A percentile compares a stretch with the other conserved stretches of the same genome.
Conservation (phyloP, 2,888 invertebrate genomes). For the Sphaeridia pumilis region DNA sequence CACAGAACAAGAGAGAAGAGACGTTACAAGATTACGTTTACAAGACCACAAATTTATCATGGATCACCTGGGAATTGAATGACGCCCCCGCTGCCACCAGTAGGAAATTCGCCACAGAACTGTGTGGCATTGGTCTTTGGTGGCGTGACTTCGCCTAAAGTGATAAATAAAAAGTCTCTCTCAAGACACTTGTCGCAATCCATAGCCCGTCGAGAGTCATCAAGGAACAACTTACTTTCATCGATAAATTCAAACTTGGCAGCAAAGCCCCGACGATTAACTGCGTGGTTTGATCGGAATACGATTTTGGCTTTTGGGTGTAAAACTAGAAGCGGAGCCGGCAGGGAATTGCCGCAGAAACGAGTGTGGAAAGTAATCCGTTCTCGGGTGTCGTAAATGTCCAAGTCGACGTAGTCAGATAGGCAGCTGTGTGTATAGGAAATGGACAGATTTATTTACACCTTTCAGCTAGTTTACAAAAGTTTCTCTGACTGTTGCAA, state of each 20-base stretch:
- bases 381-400: constrained; percentile 37
- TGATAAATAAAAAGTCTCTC: constrained; percentile 25
- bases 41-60: too few species aligned
- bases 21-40: too few species aligned
- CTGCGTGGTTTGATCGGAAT: constrained; percentile 38
- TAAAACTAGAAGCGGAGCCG: constrained; percentile 37
- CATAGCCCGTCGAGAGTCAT: too few species aligned
- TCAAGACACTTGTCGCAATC: too few species aligned
- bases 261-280: constrained; percentile 37
- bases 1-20: too few species aligned
- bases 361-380: constrained; percentile 37
- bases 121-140: not conserved
- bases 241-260: constrained; percentile 38
- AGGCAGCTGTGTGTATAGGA: constrained; percentile 36
- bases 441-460: not conserved
- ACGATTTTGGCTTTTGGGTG: constrained; percentile 38
- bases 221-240: constrained; percentile 37
- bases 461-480: too few species aligned
- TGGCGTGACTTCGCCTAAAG: not conserved
- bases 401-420: constrained; percentile 39
- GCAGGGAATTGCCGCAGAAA: constrained; percentile 38
- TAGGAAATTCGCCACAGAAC: constrained; percentile 1
- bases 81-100: constrained; percentile 39
- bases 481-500: not conserved
- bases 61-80: constrained; percentile 39